Evolutionary conservation across 2,888 invertebrate species (phyloP).

Genomic region (Octonoba sinensis): DNA sequence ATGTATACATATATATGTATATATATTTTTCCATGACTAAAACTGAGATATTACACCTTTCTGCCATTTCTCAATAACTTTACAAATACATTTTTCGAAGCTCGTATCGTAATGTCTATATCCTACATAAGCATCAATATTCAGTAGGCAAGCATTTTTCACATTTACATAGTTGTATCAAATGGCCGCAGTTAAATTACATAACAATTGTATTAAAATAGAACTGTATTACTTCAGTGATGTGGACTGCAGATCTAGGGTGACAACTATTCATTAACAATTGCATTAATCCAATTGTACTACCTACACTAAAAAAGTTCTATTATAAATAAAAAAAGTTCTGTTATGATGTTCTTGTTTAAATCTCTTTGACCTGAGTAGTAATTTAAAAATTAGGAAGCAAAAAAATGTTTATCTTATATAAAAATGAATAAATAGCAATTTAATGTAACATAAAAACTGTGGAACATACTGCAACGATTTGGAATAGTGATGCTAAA

Average conservation of each 20-base stretch:
- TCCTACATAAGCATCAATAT: slow-evolving; percentile 52
- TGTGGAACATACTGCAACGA: no score
- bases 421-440: no score
- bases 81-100: slow-evolving; percentile 46
- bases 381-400: no score
- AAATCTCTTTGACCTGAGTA: no score
- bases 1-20: no score
- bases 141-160: slow-evolving; percentile 35
- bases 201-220: slow-evolving; percentile 53
- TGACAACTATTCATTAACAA: slow-evolving; percentile 20
- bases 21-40: no score
- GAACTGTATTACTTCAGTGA: slow-evolving; percentile 24
- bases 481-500: no score
- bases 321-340: background rate
- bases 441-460: no score
- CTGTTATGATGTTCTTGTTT: no score
- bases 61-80: slow-evolving; percentile 6
- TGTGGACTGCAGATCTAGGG: slow-evolving; percentile 26
- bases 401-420: no score
- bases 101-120: slow-evolving; percentile 51
- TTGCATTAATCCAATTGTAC: background rate
- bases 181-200: slow-evolving; percentile 29
- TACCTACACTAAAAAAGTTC: background rate
- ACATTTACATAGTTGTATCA: slow-evolving; percentile 35
- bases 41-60: background rate